Percentiles rank a stretch among this genome's conserved stretches.
phyloP scores from a whole-genome alignment of 2,888 invertebrate genomes.

The Amphipoea oculea region DNA sequence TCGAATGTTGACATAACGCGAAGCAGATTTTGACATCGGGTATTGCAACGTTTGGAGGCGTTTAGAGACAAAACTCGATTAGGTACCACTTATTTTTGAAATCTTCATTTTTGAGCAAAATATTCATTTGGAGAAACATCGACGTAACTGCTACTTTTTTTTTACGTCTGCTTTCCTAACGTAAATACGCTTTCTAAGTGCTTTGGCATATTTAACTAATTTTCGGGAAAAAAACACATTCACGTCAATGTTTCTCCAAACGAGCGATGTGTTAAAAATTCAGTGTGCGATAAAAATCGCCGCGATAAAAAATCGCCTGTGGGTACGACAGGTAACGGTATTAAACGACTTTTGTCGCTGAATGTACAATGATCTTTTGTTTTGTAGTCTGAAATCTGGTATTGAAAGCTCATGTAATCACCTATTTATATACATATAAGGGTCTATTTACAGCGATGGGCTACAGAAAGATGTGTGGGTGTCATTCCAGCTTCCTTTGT shows the following conservation, averaged over 20 bases:
- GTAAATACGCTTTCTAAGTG: too few relatives aligned
- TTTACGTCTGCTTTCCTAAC: background rate
- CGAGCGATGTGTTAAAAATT: too few relatives aligned
- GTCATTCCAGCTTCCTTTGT: background rate
- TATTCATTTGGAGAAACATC: background rate
- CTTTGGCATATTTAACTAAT: too few relatives aligned
- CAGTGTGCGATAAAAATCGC: background rate
- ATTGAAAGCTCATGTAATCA: slow-evolving; percentile 12
- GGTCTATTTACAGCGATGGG: background rate
- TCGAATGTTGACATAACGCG: background rate
- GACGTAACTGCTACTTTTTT: too few relatives aligned
- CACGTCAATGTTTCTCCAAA: too few relatives aligned
- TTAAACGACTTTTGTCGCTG: background rate
- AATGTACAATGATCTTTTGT: background rate
- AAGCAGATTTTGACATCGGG: background rate
- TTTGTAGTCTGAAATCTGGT: background rate
- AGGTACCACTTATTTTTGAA: background rate
- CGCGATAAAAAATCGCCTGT: background rate
- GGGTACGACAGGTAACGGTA: background rate
- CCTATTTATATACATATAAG: background rate
- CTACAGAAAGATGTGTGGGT: slow-evolving; percentile 11
- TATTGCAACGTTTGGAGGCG: background rate
- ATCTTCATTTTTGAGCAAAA: background rate
- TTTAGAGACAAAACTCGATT: background rate
- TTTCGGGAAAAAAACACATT: too few relatives aligned